Conservation (phyloP, 1,140 invertebrate species). For the Neodiprion virginianus region DNA sequence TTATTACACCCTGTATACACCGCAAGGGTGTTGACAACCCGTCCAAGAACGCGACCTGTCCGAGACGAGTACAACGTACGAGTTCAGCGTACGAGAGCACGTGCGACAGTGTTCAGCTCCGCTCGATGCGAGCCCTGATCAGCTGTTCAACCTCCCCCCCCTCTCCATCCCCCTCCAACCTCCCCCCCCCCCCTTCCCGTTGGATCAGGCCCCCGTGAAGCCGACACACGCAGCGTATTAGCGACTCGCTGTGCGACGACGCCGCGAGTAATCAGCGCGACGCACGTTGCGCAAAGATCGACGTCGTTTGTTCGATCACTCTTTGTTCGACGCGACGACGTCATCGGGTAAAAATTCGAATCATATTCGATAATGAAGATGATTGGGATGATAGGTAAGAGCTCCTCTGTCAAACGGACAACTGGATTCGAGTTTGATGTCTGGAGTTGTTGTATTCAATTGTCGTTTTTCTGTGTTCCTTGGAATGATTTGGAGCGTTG, state of each 20-base stretch:
- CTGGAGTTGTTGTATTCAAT: too few relatives aligned
- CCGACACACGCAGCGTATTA: not conserved
- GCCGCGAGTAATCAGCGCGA: not conserved
- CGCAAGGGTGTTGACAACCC: not conserved
- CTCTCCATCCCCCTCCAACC: not conserved
- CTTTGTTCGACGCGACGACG: not conserved
- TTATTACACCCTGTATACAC: too few relatives aligned
- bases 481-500: too few relatives aligned
- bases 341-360: not conserved
- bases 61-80: not conserved
- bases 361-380: too few relatives aligned
- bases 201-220: too few relatives aligned
- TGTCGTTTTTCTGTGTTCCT: too few relatives aligned
- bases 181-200: not conserved
- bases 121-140: not conserved
- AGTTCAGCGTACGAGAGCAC: constrained; percentile 4
- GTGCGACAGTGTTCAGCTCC: not conserved
- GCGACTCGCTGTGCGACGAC: not conserved
- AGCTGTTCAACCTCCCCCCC: not conserved
- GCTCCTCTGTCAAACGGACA: too few relatives aligned
- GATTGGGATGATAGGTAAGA: too few relatives aligned
- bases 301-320: not conserved
- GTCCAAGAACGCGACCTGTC: not conserved
- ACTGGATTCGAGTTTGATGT: too few relatives aligned
- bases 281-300: not conserved